These are phyloP conservation scores for Lanistes nyassanus DNA, from an alignment of 1,140 invertebrate species.

Conservation along the genomic window DNA sequence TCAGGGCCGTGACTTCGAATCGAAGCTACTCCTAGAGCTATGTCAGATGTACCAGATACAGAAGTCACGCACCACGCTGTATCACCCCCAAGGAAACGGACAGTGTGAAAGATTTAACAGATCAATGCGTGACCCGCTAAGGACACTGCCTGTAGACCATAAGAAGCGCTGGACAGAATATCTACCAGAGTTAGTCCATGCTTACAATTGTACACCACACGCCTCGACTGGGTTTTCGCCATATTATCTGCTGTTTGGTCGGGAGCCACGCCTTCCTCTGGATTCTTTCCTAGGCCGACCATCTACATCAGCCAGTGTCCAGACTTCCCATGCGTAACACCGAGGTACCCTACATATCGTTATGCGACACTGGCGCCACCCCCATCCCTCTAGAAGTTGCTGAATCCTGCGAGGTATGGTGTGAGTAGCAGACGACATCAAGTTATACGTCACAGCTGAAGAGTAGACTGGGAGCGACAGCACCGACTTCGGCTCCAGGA, in stretches of 20 bases:
- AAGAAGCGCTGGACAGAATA: conserved; percentile 35
- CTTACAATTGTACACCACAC: conserved; percentile 36
- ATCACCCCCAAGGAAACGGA: conserved; percentile 37
- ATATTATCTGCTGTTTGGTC: conserved; percentile 34
- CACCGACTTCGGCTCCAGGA: conserved; percentile 3
- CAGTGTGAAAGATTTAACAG: conserved; percentile 39
- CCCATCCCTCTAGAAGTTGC: too few species aligned
- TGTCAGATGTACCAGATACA: conserved; percentile 33
- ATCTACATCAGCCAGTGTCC: neutral
- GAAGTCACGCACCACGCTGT: conserved; percentile 36
- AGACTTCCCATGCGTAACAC: too few species aligned
- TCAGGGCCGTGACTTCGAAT: conserved; percentile 36
- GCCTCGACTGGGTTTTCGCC: conserved; percentile 31
- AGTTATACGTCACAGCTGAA: too few species aligned
- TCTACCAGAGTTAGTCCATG: conserved; percentile 35
- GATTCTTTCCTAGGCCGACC: conserved; percentile 21
- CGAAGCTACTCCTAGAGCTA: conserved; percentile 24
- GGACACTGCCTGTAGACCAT: conserved; percentile 23
- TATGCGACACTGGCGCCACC: too few species aligned
- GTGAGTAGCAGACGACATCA: too few species aligned
- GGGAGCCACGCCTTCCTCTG: conserved; percentile 30
- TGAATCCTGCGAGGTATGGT: too few species aligned
- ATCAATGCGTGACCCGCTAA: conserved; percentile 31
- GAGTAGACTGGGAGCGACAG: conserved; percentile 3
- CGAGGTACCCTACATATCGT: too few species aligned